Evolutionary conservation across 2,113 vertebrate species (phyloP), one percentile per base, ranked within the genome.

Genomic region (Platichthys stellatus): DNA sequence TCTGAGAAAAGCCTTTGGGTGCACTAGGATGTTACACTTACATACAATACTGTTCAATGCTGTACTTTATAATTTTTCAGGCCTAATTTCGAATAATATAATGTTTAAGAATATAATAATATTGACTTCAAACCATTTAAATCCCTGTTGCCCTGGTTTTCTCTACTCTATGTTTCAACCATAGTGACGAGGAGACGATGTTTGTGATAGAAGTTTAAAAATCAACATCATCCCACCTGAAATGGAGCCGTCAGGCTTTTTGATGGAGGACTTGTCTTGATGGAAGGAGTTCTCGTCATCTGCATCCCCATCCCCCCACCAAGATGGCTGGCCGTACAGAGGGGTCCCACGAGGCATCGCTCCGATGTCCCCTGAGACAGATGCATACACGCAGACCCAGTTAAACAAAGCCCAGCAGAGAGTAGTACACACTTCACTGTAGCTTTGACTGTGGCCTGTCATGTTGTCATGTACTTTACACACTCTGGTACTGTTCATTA

Each of bases 271-370:
- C 85, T 97, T 98, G 68, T 96, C 96, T 62, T 95, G 94, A 81
- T 97, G 97, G 90, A 93, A 94, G 72, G 95, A 95, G 92, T 95
- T 95, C 87, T 97, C 94, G 62, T 98, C 97, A 71, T 97, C 96
- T 18, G 96, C 95, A 13, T 99, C 97, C 43, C 94, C 97, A 31
- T 99, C 97, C 43, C 98, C 97, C 98, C 98, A 99, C 98, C 98
- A 99, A 2, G 98, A 97, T 2, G 98, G 98, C 75, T 99, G 98
- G 2, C 98, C 97, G 57, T 99, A 99, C 57, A 99, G 87, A 1
- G 98, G 98, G 8, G 98, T 99, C 68, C 97, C 97, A 64, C 98
- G 96, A 72, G 96, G 98, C 89, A 97, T 74, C 0, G 96, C 94
- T 81, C 96, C 94, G 83, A 93, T 88, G 86, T 99, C 98, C 88